Conservation (phyloP, 2,797 vertebrate genomes). For the Phoebastria nigripes region DNA sequence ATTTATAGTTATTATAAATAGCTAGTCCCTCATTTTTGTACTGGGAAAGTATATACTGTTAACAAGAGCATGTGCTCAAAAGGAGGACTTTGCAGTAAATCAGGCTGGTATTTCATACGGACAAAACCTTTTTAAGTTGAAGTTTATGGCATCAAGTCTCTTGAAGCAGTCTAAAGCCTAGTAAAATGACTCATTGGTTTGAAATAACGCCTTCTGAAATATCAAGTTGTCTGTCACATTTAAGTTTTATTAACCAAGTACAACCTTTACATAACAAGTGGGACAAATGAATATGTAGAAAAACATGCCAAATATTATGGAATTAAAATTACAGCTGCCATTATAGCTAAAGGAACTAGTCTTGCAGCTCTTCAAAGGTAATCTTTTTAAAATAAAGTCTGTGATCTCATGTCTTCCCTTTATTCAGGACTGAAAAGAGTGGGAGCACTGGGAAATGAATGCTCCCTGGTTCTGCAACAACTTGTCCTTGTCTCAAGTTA, state of each 20-base stretch:
- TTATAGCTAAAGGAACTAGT: background rate
- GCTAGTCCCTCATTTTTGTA: background rate
- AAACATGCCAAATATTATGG: background rate
- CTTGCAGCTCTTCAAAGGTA: background rate
- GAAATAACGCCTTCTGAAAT: background rate
- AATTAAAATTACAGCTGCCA: background rate
- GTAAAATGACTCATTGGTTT: background rate
- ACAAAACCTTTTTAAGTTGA: background rate
- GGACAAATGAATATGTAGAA: background rate
- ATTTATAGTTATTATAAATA: background rate
- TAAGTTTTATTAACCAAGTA: background rate
- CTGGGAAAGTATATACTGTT: background rate
- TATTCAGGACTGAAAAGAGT: background rate
- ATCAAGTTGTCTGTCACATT: background rate
- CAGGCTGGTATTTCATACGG: background rate
- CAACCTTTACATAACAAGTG: background rate
- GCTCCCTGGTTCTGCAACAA: background rate
- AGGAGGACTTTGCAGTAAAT: background rate
- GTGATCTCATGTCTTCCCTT: background rate
- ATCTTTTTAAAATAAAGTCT: background rate
- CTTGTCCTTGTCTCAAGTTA: background rate
- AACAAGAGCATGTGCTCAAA: background rate
- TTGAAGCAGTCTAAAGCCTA: background rate
- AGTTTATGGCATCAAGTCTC: background rate
- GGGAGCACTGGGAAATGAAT: background rate